Base-by-base conservation (phyloP, 1,140 invertebrate genomes). In the Heliconius eleuchia region DNA sequence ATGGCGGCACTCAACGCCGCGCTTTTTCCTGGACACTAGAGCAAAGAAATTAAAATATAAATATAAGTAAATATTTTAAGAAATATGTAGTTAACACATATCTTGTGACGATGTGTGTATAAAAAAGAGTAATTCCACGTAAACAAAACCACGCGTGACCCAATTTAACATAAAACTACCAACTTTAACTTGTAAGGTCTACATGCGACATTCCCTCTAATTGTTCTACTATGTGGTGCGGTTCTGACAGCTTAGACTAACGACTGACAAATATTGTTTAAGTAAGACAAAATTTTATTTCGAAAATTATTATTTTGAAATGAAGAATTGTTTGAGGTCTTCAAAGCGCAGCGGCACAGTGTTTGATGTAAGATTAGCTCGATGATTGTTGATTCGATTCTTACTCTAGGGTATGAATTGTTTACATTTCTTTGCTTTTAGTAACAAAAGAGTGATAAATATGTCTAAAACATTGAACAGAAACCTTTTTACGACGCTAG, bases 151-250 rank as follows among this genome's bases (percentile, higher is more conserved):
- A 66, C 60, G 23, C 11, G 27, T 66, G 60, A 66, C 60, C 60
- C 13, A 66, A 66, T 66, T 66, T 66, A 13, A 66, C 60, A 66
- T 66, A 16, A 66, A 66, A 66, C 60, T 66, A 66, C 27, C 60
- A 66, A 66, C 60, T 66, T 66, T 66, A 66, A 66, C 60, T 66
- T 66, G 60, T 66, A 66, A 66, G 23, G 60, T 66, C 60, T 66
- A 66, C 60, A 66, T 66, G 27, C 60, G 60, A 30, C 60, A 66
- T 66, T 66, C 60, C 60, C 60, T 66, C 60, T 66, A 66, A 66
- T 66, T 66, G 60, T 66, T 30, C 60, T 66, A 66, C 60, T 66
- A 1, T 66, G 27, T 66, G 27, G 27, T 18, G 23, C 60, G 60
- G 60, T 30, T n/a, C 27, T 11, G 2, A 30, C 60, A 16, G 27